Conservation (phyloP, 1,140 invertebrate species). For the Pseudomyrmex concolor region DNA sequence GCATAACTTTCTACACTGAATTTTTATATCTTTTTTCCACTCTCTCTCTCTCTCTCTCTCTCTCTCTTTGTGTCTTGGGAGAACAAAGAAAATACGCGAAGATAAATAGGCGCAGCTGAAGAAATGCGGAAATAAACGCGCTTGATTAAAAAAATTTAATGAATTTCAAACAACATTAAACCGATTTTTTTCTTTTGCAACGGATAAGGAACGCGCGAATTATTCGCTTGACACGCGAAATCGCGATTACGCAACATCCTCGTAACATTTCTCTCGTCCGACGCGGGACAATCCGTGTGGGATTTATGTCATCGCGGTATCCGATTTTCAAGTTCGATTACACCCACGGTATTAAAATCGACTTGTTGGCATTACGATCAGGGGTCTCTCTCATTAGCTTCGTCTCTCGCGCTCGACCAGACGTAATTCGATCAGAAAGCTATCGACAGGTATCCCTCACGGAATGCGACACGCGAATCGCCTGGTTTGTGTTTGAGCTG, state of each 20-base stretch:
- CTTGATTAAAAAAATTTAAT: too few relatives aligned
- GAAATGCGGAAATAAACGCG: too few relatives aligned
- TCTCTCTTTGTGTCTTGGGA: too few relatives aligned
- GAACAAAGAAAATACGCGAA: too few relatives aligned
- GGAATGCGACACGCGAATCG: conserved; percentile 47
- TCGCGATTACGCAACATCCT: neutral
- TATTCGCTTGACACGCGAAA: neutral
- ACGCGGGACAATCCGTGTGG: conserved; percentile 10
- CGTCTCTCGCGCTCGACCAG: conserved; percentile 11
- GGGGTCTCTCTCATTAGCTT: conserved; percentile 38
- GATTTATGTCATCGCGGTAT: neutral
- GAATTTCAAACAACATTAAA: too few relatives aligned
- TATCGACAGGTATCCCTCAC: conserved; percentile 29
- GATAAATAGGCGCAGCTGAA: too few relatives aligned
- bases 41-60: too few relatives aligned
- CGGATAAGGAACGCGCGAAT: neutral
- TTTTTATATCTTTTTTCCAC: too few relatives aligned
- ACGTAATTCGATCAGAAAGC: conserved; percentile 48
- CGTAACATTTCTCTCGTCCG: neutral
- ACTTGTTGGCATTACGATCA: conserved; percentile 45
- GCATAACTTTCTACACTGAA: too few relatives aligned
- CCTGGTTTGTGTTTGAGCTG: conserved; percentile 9
- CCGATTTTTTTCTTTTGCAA: too few relatives aligned
- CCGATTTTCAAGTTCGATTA: neutral
- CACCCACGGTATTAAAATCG: conserved; percentile 18